phyloP scores from a whole-genome alignment of 2,797 vertebrate species.

The Knipowitschia caucasica region DNA sequence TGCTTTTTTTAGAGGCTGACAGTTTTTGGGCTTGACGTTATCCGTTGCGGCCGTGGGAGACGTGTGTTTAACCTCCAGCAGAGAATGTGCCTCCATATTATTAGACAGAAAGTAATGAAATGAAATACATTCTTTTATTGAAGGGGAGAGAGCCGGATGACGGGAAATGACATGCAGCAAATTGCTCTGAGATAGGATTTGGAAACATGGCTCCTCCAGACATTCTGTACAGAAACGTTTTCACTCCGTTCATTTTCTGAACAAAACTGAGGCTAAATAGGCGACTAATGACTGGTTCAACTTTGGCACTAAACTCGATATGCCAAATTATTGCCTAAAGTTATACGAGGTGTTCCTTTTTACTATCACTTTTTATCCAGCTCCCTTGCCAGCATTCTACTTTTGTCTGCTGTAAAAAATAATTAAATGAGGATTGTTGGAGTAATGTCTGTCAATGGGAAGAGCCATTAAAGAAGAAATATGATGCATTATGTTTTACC shows the following conservation, averaged over 20 bases:
- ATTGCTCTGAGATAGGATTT: slow-evolving; percentile 2
- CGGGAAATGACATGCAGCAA: slow-evolving; percentile 4
- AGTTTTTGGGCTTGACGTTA: slow-evolving; percentile 30
- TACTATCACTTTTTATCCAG: background rate
- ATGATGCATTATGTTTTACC: too few relatives aligned
- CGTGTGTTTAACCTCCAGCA: slow-evolving; percentile 5
- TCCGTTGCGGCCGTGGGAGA: slow-evolving; percentile 18
- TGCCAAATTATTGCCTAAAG: background rate
- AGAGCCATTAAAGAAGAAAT: too few relatives aligned
- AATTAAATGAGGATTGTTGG: too few relatives aligned
- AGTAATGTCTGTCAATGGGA: too few relatives aligned
- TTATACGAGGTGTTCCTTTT: background rate
- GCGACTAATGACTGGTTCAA: background rate
- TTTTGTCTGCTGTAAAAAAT: background rate
- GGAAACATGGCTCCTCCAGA: background rate
- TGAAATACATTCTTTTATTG: slow-evolving; percentile 4
- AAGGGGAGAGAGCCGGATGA: background rate
- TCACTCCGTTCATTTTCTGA: background rate
- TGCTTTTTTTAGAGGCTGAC: slow-evolving; percentile 30
- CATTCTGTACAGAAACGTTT: slow-evolving; percentile 4
- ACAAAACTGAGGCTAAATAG: background rate
- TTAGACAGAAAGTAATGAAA: slow-evolving; percentile 2
- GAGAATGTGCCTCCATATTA: slow-evolving; percentile 2
- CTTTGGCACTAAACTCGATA: background rate
- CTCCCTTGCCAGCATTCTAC: too few relatives aligned